Percentiles rank a stretch among this genome's conserved stretches.
phyloP scores from a whole-genome alignment of 1,140 invertebrate genomes.

The Euura lappo region DNA sequence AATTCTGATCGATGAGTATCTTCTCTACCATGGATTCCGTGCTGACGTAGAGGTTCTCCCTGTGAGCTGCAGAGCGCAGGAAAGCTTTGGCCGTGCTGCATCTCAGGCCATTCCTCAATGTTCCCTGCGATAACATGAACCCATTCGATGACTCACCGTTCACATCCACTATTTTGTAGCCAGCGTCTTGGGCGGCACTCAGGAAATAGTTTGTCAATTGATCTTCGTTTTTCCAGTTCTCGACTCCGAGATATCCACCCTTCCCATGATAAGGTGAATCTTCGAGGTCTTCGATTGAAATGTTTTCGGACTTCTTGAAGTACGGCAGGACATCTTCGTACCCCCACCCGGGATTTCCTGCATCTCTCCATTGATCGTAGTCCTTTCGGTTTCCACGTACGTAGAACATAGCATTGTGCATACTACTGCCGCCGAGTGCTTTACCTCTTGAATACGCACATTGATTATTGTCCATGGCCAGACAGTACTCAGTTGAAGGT shows the following conservation, averaged over 20 bases:
- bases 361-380: no score
- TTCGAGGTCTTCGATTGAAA: conserved; percentile 65
- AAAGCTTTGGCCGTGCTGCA: conserved; percentile 86
- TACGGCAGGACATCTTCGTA: conserved; percentile 77
- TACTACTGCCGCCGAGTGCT: conserved; percentile 74
- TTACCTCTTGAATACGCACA: conserved; percentile 53
- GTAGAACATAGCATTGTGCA: conserved; percentile 84
- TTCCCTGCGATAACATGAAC: no score
- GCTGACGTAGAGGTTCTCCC: conserved; percentile 65
- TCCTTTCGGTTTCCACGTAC: no score
- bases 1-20: no score
- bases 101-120: no score
- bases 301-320: conserved; percentile 75
- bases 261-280: conserved; percentile 70
- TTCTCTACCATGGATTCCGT: no score
- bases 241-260: conserved; percentile 25
- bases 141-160: no score
- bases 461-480: conserved; percentile 40
- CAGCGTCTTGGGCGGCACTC: conserved; percentile 70
- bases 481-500: conserved; percentile 67
- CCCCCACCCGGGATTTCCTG: no score
- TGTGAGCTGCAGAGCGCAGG: conserved; percentile 74
- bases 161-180: conserved; percentile 41
- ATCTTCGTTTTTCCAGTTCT: no score
- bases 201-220: no score